Evolutionary conservation across 2,797 vertebrate species (phyloP).

Genomic region (Pteropus rufus): DNA sequence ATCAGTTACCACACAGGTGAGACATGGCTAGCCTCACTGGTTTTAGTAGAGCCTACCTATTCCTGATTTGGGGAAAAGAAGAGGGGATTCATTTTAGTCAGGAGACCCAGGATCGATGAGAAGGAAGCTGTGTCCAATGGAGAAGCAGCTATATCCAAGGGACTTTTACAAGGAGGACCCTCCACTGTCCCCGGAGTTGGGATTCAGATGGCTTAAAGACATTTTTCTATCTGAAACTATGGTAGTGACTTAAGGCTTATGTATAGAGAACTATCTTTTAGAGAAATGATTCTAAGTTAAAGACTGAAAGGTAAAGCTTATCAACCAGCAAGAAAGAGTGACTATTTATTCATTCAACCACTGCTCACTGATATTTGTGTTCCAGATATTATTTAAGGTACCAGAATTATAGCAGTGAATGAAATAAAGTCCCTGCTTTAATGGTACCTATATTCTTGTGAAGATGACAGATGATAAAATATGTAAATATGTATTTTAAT

Average conservation of each 20-base stretch:
- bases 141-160: background rate
- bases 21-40: background rate
- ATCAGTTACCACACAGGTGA: background rate
- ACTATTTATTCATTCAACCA: background rate
- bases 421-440: background rate
- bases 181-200: background rate
- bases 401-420: background rate
- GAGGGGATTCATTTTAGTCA: background rate
- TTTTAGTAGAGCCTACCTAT: background rate
- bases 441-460: background rate
- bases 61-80: slow-evolving; percentile 10
- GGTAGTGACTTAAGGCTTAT: background rate
- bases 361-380: background rate
- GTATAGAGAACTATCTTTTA: background rate
- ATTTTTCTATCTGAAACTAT: slow-evolving; percentile 2
- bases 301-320: background rate
- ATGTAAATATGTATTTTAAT: background rate
- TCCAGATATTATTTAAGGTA: background rate
- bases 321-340: background rate
- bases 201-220: background rate
- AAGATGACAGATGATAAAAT: background rate
- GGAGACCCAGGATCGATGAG: background rate
- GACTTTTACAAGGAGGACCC: background rate
- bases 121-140: background rate
- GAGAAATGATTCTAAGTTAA: background rate